A percentile compares a stretch with the other conserved stretches of the same genome.
phyloP scores from a whole-genome alignment of 2,113 vertebrate genomes.

The Passer montanus region DNA sequence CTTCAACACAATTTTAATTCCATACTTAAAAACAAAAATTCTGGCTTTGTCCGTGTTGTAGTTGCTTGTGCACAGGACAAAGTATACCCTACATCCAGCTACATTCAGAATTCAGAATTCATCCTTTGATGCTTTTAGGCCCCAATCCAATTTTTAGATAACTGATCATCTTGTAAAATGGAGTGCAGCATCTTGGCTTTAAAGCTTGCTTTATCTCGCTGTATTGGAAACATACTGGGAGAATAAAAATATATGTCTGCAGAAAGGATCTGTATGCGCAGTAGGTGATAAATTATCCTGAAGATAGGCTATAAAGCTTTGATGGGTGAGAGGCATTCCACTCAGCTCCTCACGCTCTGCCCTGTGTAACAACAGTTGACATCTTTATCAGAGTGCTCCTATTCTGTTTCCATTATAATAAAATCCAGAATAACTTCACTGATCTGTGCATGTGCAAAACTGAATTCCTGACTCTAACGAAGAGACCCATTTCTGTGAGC shows the following conservation, averaged over 20 bases:
- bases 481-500: background rate
- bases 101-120: background rate
- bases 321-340: conserved; percentile 26
- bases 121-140: background rate
- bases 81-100: background rate
- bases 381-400: conserved; percentile 24
- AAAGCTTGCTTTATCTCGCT: background rate
- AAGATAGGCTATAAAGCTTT: conserved; percentile 28
- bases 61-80: background rate
- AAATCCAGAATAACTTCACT: background rate
- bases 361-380: background rate
- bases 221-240: conserved; percentile 7
- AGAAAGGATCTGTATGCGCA: conserved; percentile 10
- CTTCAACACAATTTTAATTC: background rate
- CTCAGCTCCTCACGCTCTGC: background rate
- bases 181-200: background rate
- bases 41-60: background rate
- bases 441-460: background rate
- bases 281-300: conserved; percentile 39
- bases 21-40: background rate
- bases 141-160: background rate
- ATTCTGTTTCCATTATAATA: conserved; percentile 1
- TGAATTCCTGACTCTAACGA: background rate
- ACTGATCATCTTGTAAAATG: background rate
- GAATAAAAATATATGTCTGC: conserved; percentile 15